These are phyloP conservation scores for Rhopilema esculentum DNA, from an alignment of 30 jellyfish, hydroid and myxozoan genomes.

Conservation along the genomic window DNA sequence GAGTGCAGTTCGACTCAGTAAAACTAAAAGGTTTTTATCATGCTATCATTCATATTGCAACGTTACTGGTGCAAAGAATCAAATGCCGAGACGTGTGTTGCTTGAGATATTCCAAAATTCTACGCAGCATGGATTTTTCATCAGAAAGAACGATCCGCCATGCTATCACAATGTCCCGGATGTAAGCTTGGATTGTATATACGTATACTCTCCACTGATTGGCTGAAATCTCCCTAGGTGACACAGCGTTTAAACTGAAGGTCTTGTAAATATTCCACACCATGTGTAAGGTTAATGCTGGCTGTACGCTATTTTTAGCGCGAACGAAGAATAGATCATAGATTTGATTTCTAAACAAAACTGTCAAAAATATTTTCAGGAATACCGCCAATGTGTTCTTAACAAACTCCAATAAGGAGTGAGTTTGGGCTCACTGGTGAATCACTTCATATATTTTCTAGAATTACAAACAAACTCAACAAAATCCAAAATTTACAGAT, in stretches of 20 bases:
- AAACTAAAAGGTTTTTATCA: not conserved
- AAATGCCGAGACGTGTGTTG: constrained; percentile 7
- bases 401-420: no score
- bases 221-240: constrained; percentile 32
- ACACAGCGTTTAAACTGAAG: constrained; percentile 27
- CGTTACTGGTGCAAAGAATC: not conserved
- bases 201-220: constrained; percentile 56
- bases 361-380: no score
- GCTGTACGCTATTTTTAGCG: no score
- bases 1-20: not conserved
- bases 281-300: not conserved
- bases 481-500: no score
- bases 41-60: constrained; percentile 34
- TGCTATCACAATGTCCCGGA: constrained; percentile 90
- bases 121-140: constrained; percentile 73
- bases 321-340: no score
- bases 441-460: no score
- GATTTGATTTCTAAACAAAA: no score
- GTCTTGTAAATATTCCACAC: not conserved
- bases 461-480: no score
- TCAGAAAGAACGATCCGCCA: constrained; percentile 88
- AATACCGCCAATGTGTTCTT: no score
- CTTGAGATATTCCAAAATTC: constrained; percentile 41
- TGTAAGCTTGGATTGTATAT: constrained; percentile 35
- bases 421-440: no score